phyloP scores from a whole-genome alignment of 2,797 vertebrate genomes.

The Gymnocypris eckloni region DNA sequence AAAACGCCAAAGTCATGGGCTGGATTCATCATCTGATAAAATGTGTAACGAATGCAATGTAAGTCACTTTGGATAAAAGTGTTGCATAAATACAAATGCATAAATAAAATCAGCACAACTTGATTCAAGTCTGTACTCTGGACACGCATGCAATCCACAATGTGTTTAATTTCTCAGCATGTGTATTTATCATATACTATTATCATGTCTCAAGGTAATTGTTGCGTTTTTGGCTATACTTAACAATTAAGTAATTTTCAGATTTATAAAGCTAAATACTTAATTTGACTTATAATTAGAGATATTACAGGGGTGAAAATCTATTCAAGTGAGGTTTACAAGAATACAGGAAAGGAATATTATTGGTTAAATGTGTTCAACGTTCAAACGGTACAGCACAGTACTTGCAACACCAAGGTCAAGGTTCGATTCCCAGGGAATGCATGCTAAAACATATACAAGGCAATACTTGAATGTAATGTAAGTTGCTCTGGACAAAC shows the following conservation, averaged over 20 bases:
- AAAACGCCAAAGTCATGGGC: background rate
- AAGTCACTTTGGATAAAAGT: background rate
- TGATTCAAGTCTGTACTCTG: background rate
- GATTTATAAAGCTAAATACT: background rate
- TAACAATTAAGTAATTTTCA: background rate
- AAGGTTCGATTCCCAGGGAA: too few species aligned
- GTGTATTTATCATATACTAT: background rate
- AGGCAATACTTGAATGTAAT: too few species aligned
- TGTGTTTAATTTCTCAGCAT: background rate
- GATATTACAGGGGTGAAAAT: background rate
- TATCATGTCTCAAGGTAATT: background rate
- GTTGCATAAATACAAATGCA: background rate
- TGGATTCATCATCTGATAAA: background rate
- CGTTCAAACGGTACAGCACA: background rate
- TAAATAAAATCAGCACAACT: background rate
- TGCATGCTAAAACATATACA: too few species aligned
- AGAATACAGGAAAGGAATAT: background rate
- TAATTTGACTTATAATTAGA: constrained; percentile 15
- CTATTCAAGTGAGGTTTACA: background rate
- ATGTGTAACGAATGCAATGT: background rate
- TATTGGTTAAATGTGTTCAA: background rate
- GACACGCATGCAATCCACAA: background rate
- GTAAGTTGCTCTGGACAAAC: too few species aligned
- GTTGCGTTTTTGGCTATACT: background rate
- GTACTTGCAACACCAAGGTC: too few species aligned